Evolutionary conservation across 2,888 invertebrate genomes (phyloP).

Genomic region (Amblyjoppa fuscipennis): DNA sequence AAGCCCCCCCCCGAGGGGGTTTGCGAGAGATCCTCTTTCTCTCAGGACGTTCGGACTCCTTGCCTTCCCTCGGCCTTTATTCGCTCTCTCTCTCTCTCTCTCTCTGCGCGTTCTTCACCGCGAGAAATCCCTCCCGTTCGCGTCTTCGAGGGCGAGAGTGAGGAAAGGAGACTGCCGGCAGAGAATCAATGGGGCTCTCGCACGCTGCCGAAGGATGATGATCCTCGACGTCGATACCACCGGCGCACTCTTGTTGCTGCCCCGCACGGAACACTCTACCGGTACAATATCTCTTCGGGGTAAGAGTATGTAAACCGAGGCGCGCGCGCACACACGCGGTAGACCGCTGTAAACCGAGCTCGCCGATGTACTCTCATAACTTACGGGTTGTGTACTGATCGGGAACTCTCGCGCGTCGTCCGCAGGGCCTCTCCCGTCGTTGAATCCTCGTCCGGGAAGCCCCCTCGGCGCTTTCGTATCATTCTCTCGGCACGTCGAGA

Average conservation of each 20-base stretch:
- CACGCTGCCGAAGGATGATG: conserved; percentile 58
- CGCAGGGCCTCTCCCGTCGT: conserved; percentile 8
- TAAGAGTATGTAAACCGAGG: conserved; percentile 11
- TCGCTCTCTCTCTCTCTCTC: conserved; percentile 28
- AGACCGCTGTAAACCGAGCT: conserved; percentile 48
- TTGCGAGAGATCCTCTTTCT: conserved; percentile 25
- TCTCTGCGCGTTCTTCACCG: conserved; percentile 17
- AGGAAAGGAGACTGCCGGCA: conserved; percentile 46
- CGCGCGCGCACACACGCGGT: conserved; percentile 31
- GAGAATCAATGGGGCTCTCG: conserved; percentile 69
- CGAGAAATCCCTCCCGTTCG: conserved; percentile 12
- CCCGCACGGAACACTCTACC: background rate
- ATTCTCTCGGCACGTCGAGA: conserved; percentile 11
- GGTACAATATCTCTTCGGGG: conserved; percentile 19
- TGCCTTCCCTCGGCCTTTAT: conserved; percentile 28
- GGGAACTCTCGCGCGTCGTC: conserved; percentile 29
- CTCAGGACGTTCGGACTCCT: conserved; percentile 26
- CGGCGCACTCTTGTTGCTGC: background rate
- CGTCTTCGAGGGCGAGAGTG: conserved; percentile 41
- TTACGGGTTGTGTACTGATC: conserved; percentile 73
- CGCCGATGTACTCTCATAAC: conserved; percentile 65
- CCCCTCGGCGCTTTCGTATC: conserved; percentile 25
- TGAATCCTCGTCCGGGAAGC: conserved; percentile 25
- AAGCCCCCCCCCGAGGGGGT: conserved; percentile 47
- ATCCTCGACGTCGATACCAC: conserved; percentile 67